A percentile compares a stretch with the other conserved stretches of the same genome.
These are phyloP conservation scores for Falcunculus frontatus DNA, from an alignment of 2,113 vertebrate genomes.

Conservation along the genomic window DNA sequence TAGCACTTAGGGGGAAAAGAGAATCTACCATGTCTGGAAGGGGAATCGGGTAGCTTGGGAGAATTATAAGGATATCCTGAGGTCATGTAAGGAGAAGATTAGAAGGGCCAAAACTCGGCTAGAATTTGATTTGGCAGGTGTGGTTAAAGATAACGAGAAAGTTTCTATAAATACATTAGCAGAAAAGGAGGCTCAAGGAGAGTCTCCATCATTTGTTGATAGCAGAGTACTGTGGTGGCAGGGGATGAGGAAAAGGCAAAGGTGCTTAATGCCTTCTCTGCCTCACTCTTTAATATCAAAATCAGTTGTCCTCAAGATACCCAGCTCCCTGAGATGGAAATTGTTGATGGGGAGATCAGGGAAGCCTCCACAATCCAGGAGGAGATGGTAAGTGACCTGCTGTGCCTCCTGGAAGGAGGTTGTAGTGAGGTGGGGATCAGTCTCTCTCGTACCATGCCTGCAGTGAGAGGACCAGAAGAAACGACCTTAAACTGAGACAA, in stretches of 20 bases:
- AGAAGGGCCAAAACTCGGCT: background rate
- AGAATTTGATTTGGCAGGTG: background rate
- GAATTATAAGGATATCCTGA: background rate
- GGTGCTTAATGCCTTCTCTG: background rate
- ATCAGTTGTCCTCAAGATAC: background rate
- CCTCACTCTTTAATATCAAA: background rate
- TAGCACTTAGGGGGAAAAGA: background rate
- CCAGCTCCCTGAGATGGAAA: background rate
- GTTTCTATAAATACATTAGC: background rate
- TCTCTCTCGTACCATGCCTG: accelerated
- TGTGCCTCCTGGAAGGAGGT: background rate
- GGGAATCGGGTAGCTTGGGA: background rate
- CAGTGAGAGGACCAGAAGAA: background rate
- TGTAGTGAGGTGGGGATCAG: background rate
- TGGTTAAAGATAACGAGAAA: background rate
- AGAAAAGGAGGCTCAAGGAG: background rate
- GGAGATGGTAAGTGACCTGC: background rate
- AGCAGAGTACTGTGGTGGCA: background rate
- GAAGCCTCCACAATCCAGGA: background rate
- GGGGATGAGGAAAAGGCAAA: background rate
- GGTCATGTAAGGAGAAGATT: background rate
- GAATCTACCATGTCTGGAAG: background rate
- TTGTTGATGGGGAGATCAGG: background rate
- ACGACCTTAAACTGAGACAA: background rate
- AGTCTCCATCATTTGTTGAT: background rate